Evolutionary conservation across 2,888 invertebrate genomes (phyloP).

Genomic region (Cantharis rustica): DNA sequence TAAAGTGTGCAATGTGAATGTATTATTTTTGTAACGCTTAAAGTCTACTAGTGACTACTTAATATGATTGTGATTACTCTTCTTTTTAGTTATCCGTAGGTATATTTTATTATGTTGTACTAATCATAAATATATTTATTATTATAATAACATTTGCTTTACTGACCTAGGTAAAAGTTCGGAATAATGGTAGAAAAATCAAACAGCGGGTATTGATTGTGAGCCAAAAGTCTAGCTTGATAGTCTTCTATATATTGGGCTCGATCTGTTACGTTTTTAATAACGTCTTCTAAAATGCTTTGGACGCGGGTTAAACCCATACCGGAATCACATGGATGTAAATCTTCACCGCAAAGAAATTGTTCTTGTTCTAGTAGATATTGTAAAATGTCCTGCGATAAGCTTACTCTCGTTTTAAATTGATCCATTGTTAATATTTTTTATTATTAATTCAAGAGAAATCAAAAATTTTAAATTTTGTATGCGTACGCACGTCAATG

Average conservation of each 20-base stretch:
- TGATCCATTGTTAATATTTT: background rate
- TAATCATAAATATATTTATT: background rate
- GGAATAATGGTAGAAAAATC: slow-evolving; percentile 38
- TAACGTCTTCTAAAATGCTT: slow-evolving; percentile 40
- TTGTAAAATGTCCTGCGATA: slow-evolving; percentile 30
- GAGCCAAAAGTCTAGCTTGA: slow-evolving; percentile 36
- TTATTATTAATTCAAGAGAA: background rate
- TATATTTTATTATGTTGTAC: background rate
- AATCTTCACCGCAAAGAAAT: slow-evolving; percentile 5
- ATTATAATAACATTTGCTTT: background rate
- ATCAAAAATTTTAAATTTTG: background rate
- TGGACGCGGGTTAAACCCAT: slow-evolving; percentile 6
- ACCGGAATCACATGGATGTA: background rate
- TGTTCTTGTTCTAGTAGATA: slow-evolving; percentile 28
- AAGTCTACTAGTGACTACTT: background rate
- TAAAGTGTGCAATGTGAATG: background rate
- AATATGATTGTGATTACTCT: background rate
- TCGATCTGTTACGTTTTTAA: slow-evolving; percentile 42
- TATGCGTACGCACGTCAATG: background rate
- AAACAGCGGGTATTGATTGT: slow-evolving; percentile 48
- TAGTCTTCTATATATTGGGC: slow-evolving; percentile 42
- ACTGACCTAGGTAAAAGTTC: slow-evolving; percentile 46
- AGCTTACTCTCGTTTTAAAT: background rate
- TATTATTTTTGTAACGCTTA: background rate
- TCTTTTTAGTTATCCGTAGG: background rate